Conservation (phyloP, 2,888 invertebrate genomes). For the Cyclophora punctaria region DNA sequence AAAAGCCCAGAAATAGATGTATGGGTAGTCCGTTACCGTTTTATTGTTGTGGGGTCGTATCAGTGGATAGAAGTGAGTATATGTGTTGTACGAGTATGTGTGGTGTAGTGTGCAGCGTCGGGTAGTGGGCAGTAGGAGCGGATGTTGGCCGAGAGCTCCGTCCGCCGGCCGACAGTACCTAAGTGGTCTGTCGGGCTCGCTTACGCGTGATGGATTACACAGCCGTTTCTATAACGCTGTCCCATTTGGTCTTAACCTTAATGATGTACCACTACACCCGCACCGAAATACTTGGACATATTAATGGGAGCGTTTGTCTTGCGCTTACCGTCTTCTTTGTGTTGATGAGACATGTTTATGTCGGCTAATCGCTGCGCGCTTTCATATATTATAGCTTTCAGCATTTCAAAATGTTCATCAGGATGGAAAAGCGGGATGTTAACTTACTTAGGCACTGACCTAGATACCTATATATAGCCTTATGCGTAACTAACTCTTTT, state of each 20-base stretch:
- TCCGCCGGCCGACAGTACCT: conserved; percentile 53
- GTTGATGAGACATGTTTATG: background rate
- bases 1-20: no score
- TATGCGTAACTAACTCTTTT: no score
- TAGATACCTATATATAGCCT: no score
- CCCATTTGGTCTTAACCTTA: conserved; percentile 43
- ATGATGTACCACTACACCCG: conserved; percentile 31
- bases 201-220: conserved; percentile 59
- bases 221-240: conserved; percentile 40
- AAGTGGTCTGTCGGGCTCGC: conserved; percentile 61
- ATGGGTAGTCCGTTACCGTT: conserved; percentile 20
- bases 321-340: conserved; percentile 1
- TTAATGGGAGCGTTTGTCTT: conserved; percentile 32
- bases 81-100: no score
- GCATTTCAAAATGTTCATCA: background rate
- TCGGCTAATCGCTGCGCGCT: no score
- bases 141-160: conserved; percentile 40
- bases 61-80: no score
- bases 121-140: conserved; percentile 22
- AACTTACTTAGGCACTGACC: no score
- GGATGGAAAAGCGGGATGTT: no score
- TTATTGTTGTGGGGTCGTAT: conserved; percentile 26
- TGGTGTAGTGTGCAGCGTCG: conserved; percentile 18
- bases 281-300: conserved; percentile 29
- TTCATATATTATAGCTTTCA: no score